Base-by-base conservation (phyloP, 2,888 invertebrate genomes). In the Hyles lineata region DNA sequence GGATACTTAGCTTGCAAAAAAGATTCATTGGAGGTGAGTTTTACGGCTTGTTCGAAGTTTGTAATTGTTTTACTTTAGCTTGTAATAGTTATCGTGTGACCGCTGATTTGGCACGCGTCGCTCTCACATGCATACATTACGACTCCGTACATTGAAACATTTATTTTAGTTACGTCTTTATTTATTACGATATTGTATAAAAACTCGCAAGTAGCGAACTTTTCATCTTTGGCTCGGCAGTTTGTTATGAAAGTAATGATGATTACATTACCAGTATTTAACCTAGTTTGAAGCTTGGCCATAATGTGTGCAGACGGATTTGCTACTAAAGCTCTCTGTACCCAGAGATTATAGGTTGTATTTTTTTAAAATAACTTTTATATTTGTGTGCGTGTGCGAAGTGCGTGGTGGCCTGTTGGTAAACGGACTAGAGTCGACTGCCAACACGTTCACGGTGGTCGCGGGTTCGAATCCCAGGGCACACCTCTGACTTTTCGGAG, bases 21-120 rank as follows among this genome's bases (percentile, higher is more conserved):
- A 71, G 15, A 52, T 63, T 55, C 17, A 35, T 29, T 59, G 32
- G 58, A 50, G 43, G 63, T 71, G 58, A 73, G 71, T 73, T 73
- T 43, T 43, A 71, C 25, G 63, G 58, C 43, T 67, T 55, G 32
- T 29, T 61, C 55, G 11, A 58, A 43, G n/a, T 59, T 63, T 32
- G 35, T 25, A 67, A 61, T 72, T 71, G 63, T 72, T 72, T 72
- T 67, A 67, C 58, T 32, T 35, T 35, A 21, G 52, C 63, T 35
- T 32, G 70, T 60, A 60, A 63, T 35, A 63, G 43, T 43, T 35
- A 67, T 67, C 21, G 50, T 50, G 43, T 43, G 67, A 50, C 50
- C 67, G 67, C 17, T 50, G 50, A 67, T 67, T 67, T 67, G 67
- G 67, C 67, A 67, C 67, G 67, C 67, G 67, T 67, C 23, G 23